Base-by-base conservation (phyloP, 2,113 vertebrate genomes). In the Alectura lathami region DNA sequence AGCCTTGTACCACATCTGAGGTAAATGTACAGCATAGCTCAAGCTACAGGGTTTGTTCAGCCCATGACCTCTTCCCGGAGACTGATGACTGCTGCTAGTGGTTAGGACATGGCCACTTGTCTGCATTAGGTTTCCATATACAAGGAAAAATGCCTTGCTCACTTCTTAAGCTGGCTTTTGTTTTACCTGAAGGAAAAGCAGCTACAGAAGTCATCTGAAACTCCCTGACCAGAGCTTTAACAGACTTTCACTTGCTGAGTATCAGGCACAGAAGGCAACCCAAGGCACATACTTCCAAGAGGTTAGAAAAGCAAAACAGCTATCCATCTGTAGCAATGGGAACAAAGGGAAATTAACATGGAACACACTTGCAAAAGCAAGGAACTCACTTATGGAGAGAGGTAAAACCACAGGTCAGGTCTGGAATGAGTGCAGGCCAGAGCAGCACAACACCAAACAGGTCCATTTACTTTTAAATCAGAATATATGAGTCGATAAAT, bases 11-110 rank as follows among this genome's bases (percentile, higher is more conserved):
- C 32, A 1, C 29, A 36, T 0, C 29, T 12, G 20, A 81, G 80
- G 67, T 32, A 0, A 1, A 4, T 0, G 4, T 0, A 9, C 36
- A 13, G 43, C 6, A 1, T 3, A 23, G 59, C 8, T 32, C 50
- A 36, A 18, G 38, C 69, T 80, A 21, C 36, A 29, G 38, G 21
- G 63, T 0, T 70, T 36, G 17, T 26, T 18, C 60, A 86, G 60
- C 69, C 50, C 15, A 3, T 11, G 0, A 50, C 36, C 57, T 77
- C 73, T n/a, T 74, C 36, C 32, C 54, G 0, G 0, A 53, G 67
- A 90, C 30, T 8, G 53, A 53, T 14, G 62, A 15, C 2, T 48
- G 9, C 88, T 74, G 63, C 15, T 85, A 2, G 0, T 38, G 54
- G 23, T 6, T 79, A 13, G 0, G 0, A 45, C 76, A 68, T 2